phyloP scores from a whole-genome alignment of 2,888 invertebrate genomes.

The Anthoptus insignis region DNA sequence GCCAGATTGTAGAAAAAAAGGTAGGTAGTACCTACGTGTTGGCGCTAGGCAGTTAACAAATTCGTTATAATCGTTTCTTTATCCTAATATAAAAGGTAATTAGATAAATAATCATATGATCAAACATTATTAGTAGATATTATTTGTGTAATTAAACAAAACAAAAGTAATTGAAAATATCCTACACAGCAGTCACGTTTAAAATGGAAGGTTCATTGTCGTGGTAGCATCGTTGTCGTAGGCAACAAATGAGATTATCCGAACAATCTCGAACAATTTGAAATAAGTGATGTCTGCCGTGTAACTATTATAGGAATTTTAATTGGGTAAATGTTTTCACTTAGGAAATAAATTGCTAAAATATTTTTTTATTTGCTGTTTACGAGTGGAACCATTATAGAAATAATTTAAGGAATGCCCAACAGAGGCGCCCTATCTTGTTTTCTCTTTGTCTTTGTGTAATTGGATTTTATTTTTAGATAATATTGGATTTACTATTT shows the following conservation, averaged over 20 bases:
- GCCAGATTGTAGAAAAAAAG: too few species aligned
- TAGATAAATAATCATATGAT: too few species aligned
- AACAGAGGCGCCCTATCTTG: not conserved
- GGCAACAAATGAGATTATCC: not conserved
- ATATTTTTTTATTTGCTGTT: constrained; percentile 30
- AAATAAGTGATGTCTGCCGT: constrained; percentile 60
- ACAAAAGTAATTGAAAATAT: too few species aligned
- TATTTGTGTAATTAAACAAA: too few species aligned
- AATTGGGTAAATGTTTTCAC: constrained; percentile 61
- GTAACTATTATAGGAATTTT: constrained; percentile 59
- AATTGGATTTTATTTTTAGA: constrained; percentile 21
- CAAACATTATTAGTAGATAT: too few species aligned
- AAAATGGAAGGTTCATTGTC: not conserved
- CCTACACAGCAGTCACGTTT: constrained; percentile 1
- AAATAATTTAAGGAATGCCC: constrained; percentile 25
- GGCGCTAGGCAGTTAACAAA: too few species aligned
- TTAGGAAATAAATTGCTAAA: constrained; percentile 38
- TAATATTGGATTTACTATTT: not conserved
- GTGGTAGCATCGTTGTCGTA: constrained; percentile 20
- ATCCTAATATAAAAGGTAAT: too few species aligned
- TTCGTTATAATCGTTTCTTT: too few species aligned
- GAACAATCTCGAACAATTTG: constrained; percentile 57
- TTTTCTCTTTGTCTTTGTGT: constrained; percentile 4
- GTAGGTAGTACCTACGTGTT: too few species aligned
- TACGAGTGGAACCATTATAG: constrained; percentile 25